Conservation (phyloP, 2,888 invertebrate species). For the Epicampocera succincta region DNA sequence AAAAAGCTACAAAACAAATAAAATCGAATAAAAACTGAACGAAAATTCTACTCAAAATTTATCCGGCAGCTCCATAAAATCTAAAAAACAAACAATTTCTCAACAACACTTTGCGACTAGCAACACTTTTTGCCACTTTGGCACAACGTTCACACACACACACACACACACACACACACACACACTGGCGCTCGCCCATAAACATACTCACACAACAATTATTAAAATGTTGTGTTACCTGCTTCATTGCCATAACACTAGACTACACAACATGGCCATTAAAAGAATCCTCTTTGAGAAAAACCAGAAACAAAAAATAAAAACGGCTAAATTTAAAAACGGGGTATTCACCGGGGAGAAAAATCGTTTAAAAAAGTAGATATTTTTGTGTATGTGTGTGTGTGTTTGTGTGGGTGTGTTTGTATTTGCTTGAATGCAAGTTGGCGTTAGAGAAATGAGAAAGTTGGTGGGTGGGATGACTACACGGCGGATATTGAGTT, state of each 20-base stretch:
- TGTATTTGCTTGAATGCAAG: not conserved
- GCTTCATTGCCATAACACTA: slow-evolving; percentile 57
- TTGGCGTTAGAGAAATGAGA: not conserved
- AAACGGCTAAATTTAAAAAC: slow-evolving; percentile 41
- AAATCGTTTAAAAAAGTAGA: slow-evolving; percentile 10
- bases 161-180: slow-evolving; percentile 6
- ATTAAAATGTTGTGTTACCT: slow-evolving; percentile 55
- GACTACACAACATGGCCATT: slow-evolving; percentile 55
- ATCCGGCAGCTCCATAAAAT: slow-evolving; percentile 22
- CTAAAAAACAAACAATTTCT: slow-evolving; percentile 33
- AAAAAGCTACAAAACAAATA: not conserved
- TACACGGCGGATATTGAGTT: slow-evolving; percentile 62
- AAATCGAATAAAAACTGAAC: not conserved
- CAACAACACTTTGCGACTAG: slow-evolving; percentile 38
- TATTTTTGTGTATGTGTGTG: not conserved
- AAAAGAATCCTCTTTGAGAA: slow-evolving; percentile 34
- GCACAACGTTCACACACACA: not conserved
- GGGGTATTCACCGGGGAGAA: slow-evolving; percentile 4
- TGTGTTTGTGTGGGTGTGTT: not conserved
- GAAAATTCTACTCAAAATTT: slow-evolving; percentile 29
- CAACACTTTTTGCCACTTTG: slow-evolving; percentile 19
- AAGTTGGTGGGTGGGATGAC: not conserved
- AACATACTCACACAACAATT: slow-evolving; percentile 24
- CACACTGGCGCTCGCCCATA: not conserved
- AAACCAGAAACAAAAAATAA: not conserved